Evolutionary conservation across 30 jellyfish, hydroid and myxozoan genomes (phyloP).

Genomic region (Nemopilema nomurai): DNA sequence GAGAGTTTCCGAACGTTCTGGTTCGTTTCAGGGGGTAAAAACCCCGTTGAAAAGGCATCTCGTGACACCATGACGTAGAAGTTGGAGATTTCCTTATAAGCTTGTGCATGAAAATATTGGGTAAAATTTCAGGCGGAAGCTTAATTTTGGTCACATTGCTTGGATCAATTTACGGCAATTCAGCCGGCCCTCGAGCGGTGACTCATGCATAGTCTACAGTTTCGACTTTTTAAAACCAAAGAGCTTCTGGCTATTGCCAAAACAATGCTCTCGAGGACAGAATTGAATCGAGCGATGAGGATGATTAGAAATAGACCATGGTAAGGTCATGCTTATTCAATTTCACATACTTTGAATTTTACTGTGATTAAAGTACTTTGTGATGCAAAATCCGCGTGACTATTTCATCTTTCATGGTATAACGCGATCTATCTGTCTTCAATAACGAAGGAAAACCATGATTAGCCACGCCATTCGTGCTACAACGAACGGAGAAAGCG

Average conservation of each 20-base stretch:
- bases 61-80: no score
- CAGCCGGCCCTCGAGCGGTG: neutral
- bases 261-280: neutral
- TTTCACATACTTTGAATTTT: neutral
- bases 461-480: constrained; percentile 35
- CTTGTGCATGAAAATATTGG: no score
- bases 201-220: neutral
- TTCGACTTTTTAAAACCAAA: neutral
- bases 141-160: no score
- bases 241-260: neutral
- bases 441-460: constrained; percentile 38
- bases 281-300: neutral
- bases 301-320: neutral
- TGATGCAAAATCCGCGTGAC: constrained; percentile 8
- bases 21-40: no score
- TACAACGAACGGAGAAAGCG: constrained; percentile 10
- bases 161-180: no score
- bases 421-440: constrained; percentile 38
- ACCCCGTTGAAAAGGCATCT: no score
- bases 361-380: neutral
- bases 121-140: no score
- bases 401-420: constrained; percentile 26
- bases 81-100: no score
- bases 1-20: no score
- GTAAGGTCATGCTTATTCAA: neutral